Percentiles rank a stretch among this genome's conserved stretches.
phyloP scores from a whole-genome alignment of 2,113 vertebrate species.

The Megaleporinus macrocephalus region DNA sequence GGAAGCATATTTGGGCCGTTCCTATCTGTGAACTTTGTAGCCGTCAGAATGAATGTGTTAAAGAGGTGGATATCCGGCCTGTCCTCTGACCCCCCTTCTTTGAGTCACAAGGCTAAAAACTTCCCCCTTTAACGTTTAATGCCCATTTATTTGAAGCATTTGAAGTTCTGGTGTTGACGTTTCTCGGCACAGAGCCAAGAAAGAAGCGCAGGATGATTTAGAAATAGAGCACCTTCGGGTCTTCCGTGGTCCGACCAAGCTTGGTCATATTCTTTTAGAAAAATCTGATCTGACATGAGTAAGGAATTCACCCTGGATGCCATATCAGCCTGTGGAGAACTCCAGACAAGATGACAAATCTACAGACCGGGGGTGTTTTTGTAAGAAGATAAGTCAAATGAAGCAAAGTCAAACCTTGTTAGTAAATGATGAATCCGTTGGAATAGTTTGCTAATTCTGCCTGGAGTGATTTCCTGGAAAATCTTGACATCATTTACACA shows the following conservation, averaged over 20 bases:
- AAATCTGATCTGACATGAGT: background rate
- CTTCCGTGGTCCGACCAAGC: background rate
- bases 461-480: constrained; percentile 50
- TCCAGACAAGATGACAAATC: constrained; percentile 30
- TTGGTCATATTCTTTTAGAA: background rate
- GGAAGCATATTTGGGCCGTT: background rate
- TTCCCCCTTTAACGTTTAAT: background rate
- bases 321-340: constrained; percentile 13
- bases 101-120: constrained; percentile 17
- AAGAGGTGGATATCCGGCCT: constrained; percentile 22
- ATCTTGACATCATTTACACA: constrained; percentile 51
- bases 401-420: constrained; percentile 48
- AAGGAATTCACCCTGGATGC: constrained; percentile 9
- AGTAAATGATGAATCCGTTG: constrained; percentile 54
- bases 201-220: background rate
- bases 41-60: constrained; percentile 7
- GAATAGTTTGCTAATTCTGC: constrained; percentile 42
- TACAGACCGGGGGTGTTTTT: constrained; percentile 43
- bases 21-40: background rate
- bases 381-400: constrained; percentile 41
- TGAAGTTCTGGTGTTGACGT: background rate
- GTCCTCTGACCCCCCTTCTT: background rate
- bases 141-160: constrained; percentile 9
- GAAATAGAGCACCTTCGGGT: background rate
- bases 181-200: background rate